Percentiles rank a stretch among this genome's conserved stretches.
Evolutionary conservation across 2,113 vertebrate species (phyloP).

Genomic region (Athene cunicularia): DNA sequence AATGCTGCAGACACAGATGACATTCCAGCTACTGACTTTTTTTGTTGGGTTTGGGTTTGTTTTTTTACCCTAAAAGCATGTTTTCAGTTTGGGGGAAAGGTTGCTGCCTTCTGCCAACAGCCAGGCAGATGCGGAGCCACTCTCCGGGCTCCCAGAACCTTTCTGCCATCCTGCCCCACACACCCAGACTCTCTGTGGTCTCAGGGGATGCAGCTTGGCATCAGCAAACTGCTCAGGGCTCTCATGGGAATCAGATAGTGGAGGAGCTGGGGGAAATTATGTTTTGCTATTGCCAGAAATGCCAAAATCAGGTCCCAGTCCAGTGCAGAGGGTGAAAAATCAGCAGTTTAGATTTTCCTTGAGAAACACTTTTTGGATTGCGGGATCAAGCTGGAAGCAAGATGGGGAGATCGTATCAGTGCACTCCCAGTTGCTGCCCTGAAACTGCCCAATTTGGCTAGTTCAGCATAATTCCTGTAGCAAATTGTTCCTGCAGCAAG

Average conservation of each 20-base stretch:
- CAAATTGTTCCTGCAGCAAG: background rate
- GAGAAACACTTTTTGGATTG: background rate
- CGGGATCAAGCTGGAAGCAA: background rate
- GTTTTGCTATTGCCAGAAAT: background rate
- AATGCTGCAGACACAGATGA: slow-evolving; percentile 11
- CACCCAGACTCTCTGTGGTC: background rate
- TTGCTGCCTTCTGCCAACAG: background rate
- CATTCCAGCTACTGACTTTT: background rate
- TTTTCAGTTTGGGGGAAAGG: background rate
- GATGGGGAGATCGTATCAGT: rapidly evolving
- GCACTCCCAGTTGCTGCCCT: background rate
- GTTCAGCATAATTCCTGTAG: slow-evolving; percentile 7
- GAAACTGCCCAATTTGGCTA: background rate
- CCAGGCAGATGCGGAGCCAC: background rate
- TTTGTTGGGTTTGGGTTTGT: background rate
- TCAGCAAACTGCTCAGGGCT: background rate
- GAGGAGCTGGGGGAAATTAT: background rate
- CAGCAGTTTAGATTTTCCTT: background rate
- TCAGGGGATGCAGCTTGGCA: rapidly evolving
- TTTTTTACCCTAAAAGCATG: background rate
- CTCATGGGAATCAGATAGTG: background rate
- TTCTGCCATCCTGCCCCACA: background rate
- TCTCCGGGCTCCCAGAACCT: background rate
- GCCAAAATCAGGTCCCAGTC: background rate
- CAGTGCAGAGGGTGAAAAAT: background rate